Base-by-base conservation (phyloP, 2,113 vertebrate species). In the Psilopogon haemacephalus region DNA sequence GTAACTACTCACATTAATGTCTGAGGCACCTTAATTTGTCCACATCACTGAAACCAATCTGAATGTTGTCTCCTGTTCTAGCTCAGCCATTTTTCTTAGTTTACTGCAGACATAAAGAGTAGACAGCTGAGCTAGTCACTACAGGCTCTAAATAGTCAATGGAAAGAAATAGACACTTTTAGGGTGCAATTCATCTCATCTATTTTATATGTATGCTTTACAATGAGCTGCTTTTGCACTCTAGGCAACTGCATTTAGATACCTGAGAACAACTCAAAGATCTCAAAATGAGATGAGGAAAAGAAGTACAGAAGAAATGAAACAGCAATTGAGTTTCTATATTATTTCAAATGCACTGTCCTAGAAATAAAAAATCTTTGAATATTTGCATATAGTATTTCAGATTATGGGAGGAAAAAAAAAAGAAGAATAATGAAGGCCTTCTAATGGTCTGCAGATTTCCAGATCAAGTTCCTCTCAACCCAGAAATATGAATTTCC, bases 71-170 rank as follows among this genome's bases (percentile, higher is more conserved):
- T 95, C 91, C 79, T 69, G 38, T 71, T 92, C 89, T 91, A 94
- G 84, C 84, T 90, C 70, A 92, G 84, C 63, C 84, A 86, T 96
- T 95, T 86, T 33, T 96, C 93, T 96, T 94, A 89, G 95, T 94
- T 96, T 96, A 95, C 91, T 94, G 89, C 93, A 93, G 75, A 81
- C 95, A 96, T 95, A 95, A 95, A 96, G 79, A 52, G 83, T 93
- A 96, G 95, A 89, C 92, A 94, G 95, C 95, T 95, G 93, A 96
- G 95, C 93, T 95, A 95, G 95, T 93, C 90, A 77, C 92, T 95
- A 77, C 85, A 88, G 88, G 60, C 82, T 95, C 92, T 96, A 91
- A 95, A 94, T 59, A 96, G 93, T 95, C 95, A 90, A 40, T 81
- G 85, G 92, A 93, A 96, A 91, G 95, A 95, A 93, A 77, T 71